Percentiles rank a stretch among this genome's conserved stretches.
Evolutionary conservation across 2,113 vertebrate genomes (phyloP).

Genomic region (Anoplopoma fimbria): DNA sequence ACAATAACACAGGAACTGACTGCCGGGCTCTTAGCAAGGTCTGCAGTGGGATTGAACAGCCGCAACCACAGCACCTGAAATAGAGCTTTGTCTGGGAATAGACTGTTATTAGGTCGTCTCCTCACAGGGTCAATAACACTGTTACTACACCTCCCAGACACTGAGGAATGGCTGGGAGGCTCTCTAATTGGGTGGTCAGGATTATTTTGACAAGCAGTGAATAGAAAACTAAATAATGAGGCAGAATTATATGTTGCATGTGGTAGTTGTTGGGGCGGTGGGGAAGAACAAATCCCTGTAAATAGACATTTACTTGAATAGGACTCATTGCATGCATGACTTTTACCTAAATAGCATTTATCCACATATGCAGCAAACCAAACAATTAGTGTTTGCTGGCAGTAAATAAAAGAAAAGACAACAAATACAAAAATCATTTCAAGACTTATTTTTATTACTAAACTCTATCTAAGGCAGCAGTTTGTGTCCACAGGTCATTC

Average conservation of each 20-base stretch:
- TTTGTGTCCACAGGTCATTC: slow-evolving; percentile 71
- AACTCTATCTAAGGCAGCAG: slow-evolving; percentile 82
- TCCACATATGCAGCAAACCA: slow-evolving; percentile 2
- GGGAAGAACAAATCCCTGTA: slow-evolving; percentile 3
- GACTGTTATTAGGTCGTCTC: slow-evolving; percentile 73
- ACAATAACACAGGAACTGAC: slow-evolving; percentile 63
- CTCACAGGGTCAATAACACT: slow-evolving; percentile 53
- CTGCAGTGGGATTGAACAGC: slow-evolving; percentile 48
- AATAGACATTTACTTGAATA: slow-evolving; percentile 27
- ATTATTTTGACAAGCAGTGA: slow-evolving; percentile 60
- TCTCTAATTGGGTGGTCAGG: slow-evolving; percentile 66
- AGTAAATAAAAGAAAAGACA: neutral
- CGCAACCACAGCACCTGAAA: slow-evolving; percentile 69
- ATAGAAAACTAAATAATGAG: slow-evolving; percentile 48
- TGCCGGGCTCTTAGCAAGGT: slow-evolving; percentile 25
- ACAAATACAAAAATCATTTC: slow-evolving; percentile 20
- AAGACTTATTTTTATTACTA: slow-evolving; percentile 85
- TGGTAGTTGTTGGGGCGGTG: neutral
- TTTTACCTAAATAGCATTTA: slow-evolving; percentile 16
- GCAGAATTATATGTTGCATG: slow-evolving; percentile 29
- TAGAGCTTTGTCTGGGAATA: slow-evolving; percentile 71
- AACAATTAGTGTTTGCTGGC: neutral
- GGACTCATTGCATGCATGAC: neutral
- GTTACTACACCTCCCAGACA: slow-evolving; percentile 42
- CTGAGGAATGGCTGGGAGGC: neutral